These are phyloP conservation scores for Acleris laterana DNA, from an alignment of 2,888 invertebrate species.

Conservation along the genomic window DNA sequence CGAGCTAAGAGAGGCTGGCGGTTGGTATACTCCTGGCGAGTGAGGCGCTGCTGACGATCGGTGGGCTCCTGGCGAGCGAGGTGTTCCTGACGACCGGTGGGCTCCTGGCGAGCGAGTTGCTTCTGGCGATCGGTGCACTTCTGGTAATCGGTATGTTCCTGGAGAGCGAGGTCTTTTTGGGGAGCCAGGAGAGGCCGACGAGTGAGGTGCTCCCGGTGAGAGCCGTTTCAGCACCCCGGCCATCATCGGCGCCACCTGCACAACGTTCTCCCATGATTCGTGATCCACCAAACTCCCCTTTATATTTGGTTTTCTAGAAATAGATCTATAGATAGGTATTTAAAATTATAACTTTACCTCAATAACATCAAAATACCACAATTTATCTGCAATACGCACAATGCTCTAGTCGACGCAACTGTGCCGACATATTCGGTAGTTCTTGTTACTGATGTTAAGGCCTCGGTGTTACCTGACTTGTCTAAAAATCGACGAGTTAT, in stretches of 20 bases:
- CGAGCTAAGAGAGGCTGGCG: too few species aligned
- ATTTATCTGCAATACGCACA: not conserved
- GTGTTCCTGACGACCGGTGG: too few species aligned
- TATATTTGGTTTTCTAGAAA: slow-evolving; percentile 37
- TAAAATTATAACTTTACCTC: too few species aligned
- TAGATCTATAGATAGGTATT: slow-evolving; percentile 13
- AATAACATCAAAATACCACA: too few species aligned
- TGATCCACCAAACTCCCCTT: slow-evolving; percentile 62
- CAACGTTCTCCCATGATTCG: slow-evolving; percentile 75
- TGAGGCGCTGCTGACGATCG: not conserved
- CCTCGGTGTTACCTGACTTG: not conserved
- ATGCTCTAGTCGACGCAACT: not conserved
- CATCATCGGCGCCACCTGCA: slow-evolving; percentile 69
- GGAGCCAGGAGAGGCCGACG: not conserved
- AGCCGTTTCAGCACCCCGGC: slow-evolving; percentile 56
- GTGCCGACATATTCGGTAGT: not conserved
- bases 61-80: too few species aligned
- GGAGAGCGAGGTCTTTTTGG: not conserved
- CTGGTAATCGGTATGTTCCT: not conserved
- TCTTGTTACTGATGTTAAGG: not conserved
- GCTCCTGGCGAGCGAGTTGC: too few species aligned
- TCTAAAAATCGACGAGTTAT: not conserved
- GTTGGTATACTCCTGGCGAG: too few species aligned
- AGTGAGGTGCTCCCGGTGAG: not conserved
- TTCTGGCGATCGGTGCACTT: too few species aligned